These are phyloP conservation scores for Machimus atricapillus DNA, from an alignment of 2,888 invertebrate genomes.

Conservation along the genomic window DNA sequence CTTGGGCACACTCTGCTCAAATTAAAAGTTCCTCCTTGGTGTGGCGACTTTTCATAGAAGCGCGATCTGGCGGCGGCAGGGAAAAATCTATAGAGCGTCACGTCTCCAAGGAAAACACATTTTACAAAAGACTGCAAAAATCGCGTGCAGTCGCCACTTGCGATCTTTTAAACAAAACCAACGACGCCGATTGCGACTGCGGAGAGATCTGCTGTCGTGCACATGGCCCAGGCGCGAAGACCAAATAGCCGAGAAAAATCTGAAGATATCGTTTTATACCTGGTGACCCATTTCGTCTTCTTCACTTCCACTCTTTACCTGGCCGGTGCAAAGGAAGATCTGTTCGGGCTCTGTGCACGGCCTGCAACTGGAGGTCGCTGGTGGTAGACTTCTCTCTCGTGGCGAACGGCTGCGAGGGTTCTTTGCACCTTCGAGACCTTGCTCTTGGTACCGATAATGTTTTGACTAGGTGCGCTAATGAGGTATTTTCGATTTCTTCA, in stretches of 20 bases:
- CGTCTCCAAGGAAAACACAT: not conserved
- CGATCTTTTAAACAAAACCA: not conserved
- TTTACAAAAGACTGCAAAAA: slow-evolving; percentile 23
- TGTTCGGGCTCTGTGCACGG: not conserved
- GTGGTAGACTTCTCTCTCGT: not conserved
- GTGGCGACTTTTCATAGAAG: not conserved
- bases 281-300: slow-evolving; percentile 32
- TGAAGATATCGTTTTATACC: slow-evolving; percentile 34
- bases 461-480: not conserved
- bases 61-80: not conserved
- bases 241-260: slow-evolving; percentile 20
- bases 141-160: slow-evolving; percentile 8
- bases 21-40: not conserved
- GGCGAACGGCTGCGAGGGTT: not conserved
- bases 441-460: not conserved
- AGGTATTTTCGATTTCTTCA: not conserved
- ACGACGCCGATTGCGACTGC: not conserved
- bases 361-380: not conserved
- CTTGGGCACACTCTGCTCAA: not conserved
- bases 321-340: slow-evolving; percentile 11
- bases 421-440: not conserved
- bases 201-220: not conserved
- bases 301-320: slow-evolving; percentile 31
- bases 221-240: slow-evolving; percentile 9
- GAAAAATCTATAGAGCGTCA: not conserved